Evolutionary conservation across 2,888 invertebrate genomes (phyloP).

Genomic region (Toxonevra muliebris): DNA sequence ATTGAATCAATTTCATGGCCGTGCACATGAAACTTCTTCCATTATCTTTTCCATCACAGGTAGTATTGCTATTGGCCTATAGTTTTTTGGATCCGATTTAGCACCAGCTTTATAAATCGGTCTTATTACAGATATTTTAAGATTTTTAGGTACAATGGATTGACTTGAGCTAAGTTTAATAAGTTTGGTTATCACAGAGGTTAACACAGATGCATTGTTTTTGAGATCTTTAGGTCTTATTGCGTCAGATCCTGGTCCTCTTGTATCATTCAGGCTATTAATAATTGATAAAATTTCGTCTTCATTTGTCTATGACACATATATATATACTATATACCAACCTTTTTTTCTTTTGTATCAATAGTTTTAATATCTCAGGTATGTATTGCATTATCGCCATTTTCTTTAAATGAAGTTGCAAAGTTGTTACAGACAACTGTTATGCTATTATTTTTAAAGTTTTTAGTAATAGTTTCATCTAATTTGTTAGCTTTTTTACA

Average conservation of each 20-base stretch:
- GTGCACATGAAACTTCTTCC: conserved; percentile 35
- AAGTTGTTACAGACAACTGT: too few species aligned
- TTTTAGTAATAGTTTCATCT: too few species aligned
- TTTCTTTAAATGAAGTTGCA: too few species aligned
- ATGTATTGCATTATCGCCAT: too few species aligned
- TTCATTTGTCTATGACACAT: neutral
- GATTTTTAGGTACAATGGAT: conserved; percentile 8
- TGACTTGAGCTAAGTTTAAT: conserved; percentile 16
- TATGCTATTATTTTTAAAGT: too few species aligned
- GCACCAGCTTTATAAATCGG: conserved; percentile 18
- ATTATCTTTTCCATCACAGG: conserved; percentile 7
- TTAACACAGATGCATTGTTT: conserved; percentile 6
- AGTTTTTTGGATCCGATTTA: conserved; percentile 18
- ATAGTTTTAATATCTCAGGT: too few species aligned
- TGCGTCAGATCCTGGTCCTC: neutral
- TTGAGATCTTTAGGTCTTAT: conserved; percentile 11
- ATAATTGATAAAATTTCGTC: neutral
- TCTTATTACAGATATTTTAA: conserved; percentile 21
- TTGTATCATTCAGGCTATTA: neutral
- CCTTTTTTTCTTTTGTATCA: too few species aligned
- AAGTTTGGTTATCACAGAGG: conserved; percentile 17
- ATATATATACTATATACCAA: too few species aligned
- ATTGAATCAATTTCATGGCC: too few species aligned
- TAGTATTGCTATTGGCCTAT: conserved; percentile 2
- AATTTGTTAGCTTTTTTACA: too few species aligned